A percentile compares a stretch with the other conserved stretches of the same genome.
These are phyloP conservation scores for Chrysopilus asiliformis DNA, from an alignment of 2,888 invertebrate species.

Conservation along the genomic window DNA sequence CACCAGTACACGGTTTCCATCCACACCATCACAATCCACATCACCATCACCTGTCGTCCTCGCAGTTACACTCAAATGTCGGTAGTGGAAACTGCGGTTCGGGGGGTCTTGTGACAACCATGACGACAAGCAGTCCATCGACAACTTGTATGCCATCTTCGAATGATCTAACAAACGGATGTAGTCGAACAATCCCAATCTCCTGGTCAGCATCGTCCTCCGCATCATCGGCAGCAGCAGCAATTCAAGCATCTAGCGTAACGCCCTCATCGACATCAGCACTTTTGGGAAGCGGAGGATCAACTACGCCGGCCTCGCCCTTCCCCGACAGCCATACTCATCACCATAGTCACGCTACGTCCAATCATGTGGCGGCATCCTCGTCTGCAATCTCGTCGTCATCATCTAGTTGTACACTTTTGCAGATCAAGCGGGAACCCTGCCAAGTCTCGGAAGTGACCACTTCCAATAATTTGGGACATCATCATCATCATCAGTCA, in stretches of 20 bases:
- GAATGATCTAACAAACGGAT: slow-evolving; percentile 15
- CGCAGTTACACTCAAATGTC: slow-evolving; percentile 9
- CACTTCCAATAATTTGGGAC: slow-evolving; percentile 31
- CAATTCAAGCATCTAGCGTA: slow-evolving; percentile 3
- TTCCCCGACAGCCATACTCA: slow-evolving; percentile 7
- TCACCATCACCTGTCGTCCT: slow-evolving; percentile 6
- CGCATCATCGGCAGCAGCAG: slow-evolving; percentile 1
- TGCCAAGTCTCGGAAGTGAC: slow-evolving; percentile 36
- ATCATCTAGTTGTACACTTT: slow-evolving; percentile 26
- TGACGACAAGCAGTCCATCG: slow-evolving; percentile 12
- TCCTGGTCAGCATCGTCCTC: slow-evolving; percentile 14
- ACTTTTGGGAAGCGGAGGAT: slow-evolving; percentile 3
- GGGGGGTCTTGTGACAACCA: slow-evolving; percentile 13
- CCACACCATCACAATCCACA: slow-evolving; percentile 6
- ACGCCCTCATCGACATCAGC: slow-evolving; percentile 4
- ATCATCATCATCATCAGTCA: slow-evolving; percentile 19
- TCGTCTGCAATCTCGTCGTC: slow-evolving; percentile 18
- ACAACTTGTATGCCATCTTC: slow-evolving; percentile 11
- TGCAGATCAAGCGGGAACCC: slow-evolving; percentile 35
- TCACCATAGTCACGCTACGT: slow-evolving; percentile 7
- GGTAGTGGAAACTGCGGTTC: slow-evolving; percentile 8
- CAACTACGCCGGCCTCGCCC: slow-evolving; percentile 6
- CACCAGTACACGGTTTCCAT: slow-evolving; percentile 6
- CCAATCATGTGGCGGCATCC: slow-evolving; percentile 1
- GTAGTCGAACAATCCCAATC: slow-evolving; percentile 19